Conservation (phyloP, 2,888 invertebrate species). For the Sepioteuthis lessoniana region DNA sequence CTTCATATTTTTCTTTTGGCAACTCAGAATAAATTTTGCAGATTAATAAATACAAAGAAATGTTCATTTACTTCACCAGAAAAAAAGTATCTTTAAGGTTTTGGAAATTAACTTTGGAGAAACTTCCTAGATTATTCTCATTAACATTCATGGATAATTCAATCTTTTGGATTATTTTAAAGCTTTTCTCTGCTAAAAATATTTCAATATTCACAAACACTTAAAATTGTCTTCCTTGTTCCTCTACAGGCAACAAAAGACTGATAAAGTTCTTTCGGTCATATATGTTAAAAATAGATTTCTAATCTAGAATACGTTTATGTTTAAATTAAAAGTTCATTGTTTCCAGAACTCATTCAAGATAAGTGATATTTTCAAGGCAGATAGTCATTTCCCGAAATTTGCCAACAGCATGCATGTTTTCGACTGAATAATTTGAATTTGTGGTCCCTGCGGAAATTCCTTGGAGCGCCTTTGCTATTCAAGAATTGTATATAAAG, state of each 20-base stretch:
- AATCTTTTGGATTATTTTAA: slow-evolving; percentile 4
- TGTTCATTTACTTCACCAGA: background rate
- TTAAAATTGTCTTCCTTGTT: background rate
- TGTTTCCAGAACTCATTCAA: background rate
- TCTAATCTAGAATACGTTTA: background rate
- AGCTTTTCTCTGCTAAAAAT: background rate
- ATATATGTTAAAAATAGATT: background rate
- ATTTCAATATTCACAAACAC: background rate
- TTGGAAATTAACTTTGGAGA: background rate
- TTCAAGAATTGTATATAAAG: no score
- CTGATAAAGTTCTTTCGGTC: background rate
- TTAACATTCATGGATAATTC: background rate
- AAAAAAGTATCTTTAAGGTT: background rate
- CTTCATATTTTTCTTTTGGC: no score
- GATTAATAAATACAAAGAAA: background rate
- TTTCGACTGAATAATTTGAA: background rate
- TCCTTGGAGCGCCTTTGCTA: background rate
- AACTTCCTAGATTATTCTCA: background rate
- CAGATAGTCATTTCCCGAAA: background rate
- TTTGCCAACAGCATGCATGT: background rate
- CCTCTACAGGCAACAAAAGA: background rate
- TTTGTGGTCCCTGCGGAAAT: background rate
- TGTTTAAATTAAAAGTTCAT: background rate
- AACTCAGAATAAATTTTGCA: no score
- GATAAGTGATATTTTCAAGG: background rate